A percentile compares a stretch with the other conserved stretches of the same genome.
Evolutionary conservation across 2,797 vertebrate species (phyloP).

Genomic region (Podarcis lilfordi): DNA sequence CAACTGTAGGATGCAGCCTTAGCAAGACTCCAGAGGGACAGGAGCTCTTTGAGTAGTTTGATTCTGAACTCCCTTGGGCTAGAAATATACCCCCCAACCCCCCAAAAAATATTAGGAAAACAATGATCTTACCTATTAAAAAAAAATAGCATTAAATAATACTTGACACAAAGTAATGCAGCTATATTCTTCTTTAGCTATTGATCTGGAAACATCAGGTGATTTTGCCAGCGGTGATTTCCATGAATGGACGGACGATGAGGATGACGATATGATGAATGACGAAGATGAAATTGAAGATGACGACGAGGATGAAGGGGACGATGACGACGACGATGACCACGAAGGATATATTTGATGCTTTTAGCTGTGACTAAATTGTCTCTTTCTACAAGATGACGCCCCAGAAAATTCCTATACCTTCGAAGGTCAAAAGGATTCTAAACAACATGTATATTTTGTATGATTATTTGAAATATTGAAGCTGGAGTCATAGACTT

Average conservation of each 20-base stretch:
- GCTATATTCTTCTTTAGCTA: constrained; percentile 72
- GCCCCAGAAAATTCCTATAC: constrained; percentile 82
- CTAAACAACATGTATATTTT: constrained; percentile 90
- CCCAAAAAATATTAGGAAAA: neutral
- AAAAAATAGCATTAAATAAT: neutral
- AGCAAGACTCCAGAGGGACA: neutral
- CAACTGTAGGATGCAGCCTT: neutral
- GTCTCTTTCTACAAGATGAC: constrained; percentile 84
- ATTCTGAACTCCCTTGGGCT: neutral
- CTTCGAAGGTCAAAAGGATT: constrained; percentile 83
- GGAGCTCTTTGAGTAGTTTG: neutral
- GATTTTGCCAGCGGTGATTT: constrained; percentile 93
- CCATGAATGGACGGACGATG: constrained; percentile 86
- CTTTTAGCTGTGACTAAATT: constrained; percentile 63
- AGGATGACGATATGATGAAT: constrained; percentile 82
- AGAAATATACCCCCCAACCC: neutral
- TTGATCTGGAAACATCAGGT: constrained; percentile 89
- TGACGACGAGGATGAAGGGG: constrained; percentile 85
- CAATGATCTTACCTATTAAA: neutral
- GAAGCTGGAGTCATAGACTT: constrained; percentile 82
- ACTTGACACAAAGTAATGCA: constrained; percentile 22
- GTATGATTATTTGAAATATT: constrained; percentile 84
- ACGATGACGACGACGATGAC: constrained; percentile 83
- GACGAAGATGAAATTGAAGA: constrained; percentile 87
- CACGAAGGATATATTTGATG: constrained; percentile 89